A percentile compares a stretch with the other conserved stretches of the same genome.
Conservation (phyloP, 2,113 vertebrate species). For the Megaceryle maxima region DNA sequence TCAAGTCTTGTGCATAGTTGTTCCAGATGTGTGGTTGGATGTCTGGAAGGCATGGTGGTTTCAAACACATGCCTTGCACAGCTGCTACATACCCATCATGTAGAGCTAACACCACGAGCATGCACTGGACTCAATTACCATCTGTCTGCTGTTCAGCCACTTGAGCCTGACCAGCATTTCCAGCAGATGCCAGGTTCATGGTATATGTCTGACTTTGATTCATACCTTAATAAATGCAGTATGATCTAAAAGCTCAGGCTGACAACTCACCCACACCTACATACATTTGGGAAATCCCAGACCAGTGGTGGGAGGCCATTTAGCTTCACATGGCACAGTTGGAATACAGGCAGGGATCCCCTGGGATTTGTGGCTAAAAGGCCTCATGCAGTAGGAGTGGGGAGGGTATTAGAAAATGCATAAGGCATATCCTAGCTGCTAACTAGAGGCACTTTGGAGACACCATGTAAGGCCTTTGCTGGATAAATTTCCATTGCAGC, state of each 20-base stretch:
- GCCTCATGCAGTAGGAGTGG: neutral
- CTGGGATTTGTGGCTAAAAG: neutral
- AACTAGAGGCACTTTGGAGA: neutral
- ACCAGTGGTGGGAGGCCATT: neutral
- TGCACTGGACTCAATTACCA: neutral
- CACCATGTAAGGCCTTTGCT: neutral
- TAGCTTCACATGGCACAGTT: neutral
- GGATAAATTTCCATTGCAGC: neutral
- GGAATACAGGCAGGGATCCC: neutral
- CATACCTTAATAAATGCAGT: neutral
- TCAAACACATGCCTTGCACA: neutral
- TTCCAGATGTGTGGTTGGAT: neutral
- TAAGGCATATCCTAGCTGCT: neutral
- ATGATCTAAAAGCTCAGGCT: neutral
- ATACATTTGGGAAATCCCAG: neutral
- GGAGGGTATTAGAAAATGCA: neutral
- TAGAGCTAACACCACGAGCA: neutral
- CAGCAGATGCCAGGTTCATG: neutral
- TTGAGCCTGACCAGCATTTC: neutral
- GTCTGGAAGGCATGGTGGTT: neutral
- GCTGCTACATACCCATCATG: neutral
- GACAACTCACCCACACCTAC: neutral
- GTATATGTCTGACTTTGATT: neutral
- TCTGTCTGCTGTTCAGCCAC: neutral
- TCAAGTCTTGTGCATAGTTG: neutral